Evolutionary conservation across 2,113 vertebrate species (phyloP), one percentile per base, ranked within the genome.

Genomic region (Crotalus helleri): DNA sequence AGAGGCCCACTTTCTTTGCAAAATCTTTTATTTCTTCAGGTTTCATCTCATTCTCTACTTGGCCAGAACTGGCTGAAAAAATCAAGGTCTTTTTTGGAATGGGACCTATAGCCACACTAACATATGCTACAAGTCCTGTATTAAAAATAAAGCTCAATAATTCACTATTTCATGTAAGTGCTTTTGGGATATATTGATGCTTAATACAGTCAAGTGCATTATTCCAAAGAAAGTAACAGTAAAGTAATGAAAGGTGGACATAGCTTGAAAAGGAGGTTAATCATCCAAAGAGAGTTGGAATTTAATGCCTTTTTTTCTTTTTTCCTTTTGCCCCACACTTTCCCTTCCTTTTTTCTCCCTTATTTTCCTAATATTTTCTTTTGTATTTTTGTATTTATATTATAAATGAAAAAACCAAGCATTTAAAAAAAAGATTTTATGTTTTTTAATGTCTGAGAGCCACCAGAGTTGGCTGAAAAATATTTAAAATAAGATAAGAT

Each of bases 1-100:
- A 57, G 26, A 59, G 87, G n/a, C 5, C 3, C 12, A 12, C 1
- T 61, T 57, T 24, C 3, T 57, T 87, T 91, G 15, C 33, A 87
- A 26, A 12, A 26, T 39, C 4, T 89, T 54, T 92, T 94, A 26
- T 87, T 88, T 90, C 93, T 46, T 39, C 94, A 99, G 99, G 97
- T 64, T 98, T 99, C 96, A 97, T 99, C 92, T 98, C 98, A 5
- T 99, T 99, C 95, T 99, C 98, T 69, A 96, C 95, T 21, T 97
- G 98, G 95, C 98, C 99, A 4, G 97, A 98, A 44, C 96, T 99
- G 91, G 98, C 98, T 91, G 97, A 97, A 94, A 99, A 97, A 97
- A 98, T 99, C 94, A 98, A 97, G 95, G 94, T 98, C 94, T 98
- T 98, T 94, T 95, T 99, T 12, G 98, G 96, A n/a, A 95, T 99